phyloP scores from a whole-genome alignment of 2,797 vertebrate species.

The Darevskia nairensis region DNA sequence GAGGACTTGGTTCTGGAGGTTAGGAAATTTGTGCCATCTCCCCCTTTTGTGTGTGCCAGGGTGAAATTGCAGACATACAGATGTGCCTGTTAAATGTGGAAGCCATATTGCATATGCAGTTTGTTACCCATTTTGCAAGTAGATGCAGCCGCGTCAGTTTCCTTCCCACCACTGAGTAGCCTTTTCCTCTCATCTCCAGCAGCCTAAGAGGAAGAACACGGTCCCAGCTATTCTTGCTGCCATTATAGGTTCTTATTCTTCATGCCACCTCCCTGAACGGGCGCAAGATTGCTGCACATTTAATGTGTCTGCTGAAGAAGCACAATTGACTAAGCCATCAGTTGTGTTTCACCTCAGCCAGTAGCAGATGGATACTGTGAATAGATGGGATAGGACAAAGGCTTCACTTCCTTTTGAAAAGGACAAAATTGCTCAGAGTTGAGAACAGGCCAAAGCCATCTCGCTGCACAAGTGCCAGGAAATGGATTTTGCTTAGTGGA shows the following conservation, averaged over 20 bases:
- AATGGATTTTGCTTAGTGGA: neutral
- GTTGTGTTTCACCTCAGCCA: neutral
- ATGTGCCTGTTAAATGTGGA: neutral
- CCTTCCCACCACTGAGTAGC: neutral
- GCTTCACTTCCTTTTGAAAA: conserved; percentile 2
- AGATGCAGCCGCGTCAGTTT: neutral
- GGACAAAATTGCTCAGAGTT: neutral
- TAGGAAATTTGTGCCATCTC: neutral
- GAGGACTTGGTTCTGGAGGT: neutral
- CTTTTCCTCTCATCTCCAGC: neutral
- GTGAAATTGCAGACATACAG: too few relatives aligned
- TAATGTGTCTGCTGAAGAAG: neutral
- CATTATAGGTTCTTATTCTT: neutral
- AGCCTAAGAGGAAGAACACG: neutral
- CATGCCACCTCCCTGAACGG: neutral
- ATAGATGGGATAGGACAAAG: neutral
- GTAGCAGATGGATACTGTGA: neutral
- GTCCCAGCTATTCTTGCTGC: neutral
- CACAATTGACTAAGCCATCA: neutral
- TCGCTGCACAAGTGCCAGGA: neutral
- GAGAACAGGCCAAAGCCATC: conserved; percentile 1
- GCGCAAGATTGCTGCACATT: neutral
- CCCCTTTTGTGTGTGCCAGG: neutral
- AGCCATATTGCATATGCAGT: neutral
- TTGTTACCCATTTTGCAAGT: neutral